A percentile compares a stretch with the other conserved stretches of the same genome.
phyloP scores from a whole-genome alignment of 1,140 invertebrate species.

The Lordiphosa collinella region DNA sequence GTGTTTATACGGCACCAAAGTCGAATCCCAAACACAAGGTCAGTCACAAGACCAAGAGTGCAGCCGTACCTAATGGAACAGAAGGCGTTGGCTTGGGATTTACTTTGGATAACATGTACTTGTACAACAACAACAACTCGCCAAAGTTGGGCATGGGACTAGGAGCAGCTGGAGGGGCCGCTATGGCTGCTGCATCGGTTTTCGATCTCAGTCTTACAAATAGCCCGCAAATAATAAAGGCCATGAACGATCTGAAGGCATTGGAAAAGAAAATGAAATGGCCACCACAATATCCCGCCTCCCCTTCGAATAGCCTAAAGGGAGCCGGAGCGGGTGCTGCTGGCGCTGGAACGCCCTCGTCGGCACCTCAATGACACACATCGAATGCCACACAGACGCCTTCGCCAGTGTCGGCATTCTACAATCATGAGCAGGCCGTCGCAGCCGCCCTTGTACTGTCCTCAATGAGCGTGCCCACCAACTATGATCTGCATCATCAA shows the following conservation, averaged over 20 bases:
- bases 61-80: conserved; percentile 9
- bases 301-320: conserved; percentile 17
- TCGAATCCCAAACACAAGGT: conserved; percentile 19
- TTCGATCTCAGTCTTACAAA: conserved; percentile 35
- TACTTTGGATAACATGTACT: conserved; percentile 45
- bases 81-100: conserved; percentile 31
- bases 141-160: conserved; percentile 7
- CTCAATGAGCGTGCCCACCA: conserved; percentile 57
- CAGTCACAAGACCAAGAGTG: conserved; percentile 34
- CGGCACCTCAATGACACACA: conserved; percentile 65
- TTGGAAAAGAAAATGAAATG: conserved; percentile 51
- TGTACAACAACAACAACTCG: conserved; percentile 41
- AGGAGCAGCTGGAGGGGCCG: not conserved
- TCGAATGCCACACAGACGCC: conserved; percentile 49
- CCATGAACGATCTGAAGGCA: conserved; percentile 38
- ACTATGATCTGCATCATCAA: conserved; percentile 44
- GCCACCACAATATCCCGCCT: conserved; percentile 14
- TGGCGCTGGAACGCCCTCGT: conserved; percentile 16
- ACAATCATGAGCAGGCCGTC: conserved; percentile 70
- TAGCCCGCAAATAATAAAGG: conserved; percentile 40
- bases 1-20: conserved; percentile 50
- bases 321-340: conserved; percentile 9
- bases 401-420: conserved; percentile 63
- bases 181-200: not conserved
- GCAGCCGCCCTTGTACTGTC: conserved; percentile 68